Evolutionary conservation across 2,888 invertebrate species (phyloP).

Genomic region (Piscicola geometra): DNA sequence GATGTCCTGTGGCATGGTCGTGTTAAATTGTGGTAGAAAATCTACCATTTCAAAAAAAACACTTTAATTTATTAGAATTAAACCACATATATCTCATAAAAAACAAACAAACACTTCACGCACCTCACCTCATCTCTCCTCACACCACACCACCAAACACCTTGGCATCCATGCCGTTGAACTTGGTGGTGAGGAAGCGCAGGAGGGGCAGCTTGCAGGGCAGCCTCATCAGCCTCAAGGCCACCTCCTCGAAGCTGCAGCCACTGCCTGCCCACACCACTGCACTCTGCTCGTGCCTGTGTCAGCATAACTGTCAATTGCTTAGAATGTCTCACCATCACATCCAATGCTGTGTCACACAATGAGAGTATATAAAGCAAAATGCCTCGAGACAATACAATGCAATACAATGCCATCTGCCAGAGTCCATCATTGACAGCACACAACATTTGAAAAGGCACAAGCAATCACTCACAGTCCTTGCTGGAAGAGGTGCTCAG

Average conservation of each 20-base stretch:
- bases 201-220: conserved; percentile 79
- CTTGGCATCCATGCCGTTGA: conserved; percentile 58
- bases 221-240: conserved; percentile 79
- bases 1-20: conserved; percentile 62
- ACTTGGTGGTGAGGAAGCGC: conserved; percentile 75
- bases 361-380: no score
- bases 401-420: background rate
- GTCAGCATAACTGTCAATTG: no score
- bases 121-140: no score
- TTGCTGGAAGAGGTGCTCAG: conserved; percentile 74
- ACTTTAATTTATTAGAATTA: background rate
- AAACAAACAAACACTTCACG: no score
- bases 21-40: background rate
- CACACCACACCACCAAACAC: conserved; percentile 51
- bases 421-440: background rate
- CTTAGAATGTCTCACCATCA: no score
- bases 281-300: conserved; percentile 72
- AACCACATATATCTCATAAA: background rate
- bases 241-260: conserved; percentile 87
- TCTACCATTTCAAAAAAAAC: background rate
- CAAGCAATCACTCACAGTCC: no score
- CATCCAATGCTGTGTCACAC: no score
- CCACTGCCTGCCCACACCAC: conserved; percentile 81
- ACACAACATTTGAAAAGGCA: no score
- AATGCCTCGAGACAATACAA: no score